These are phyloP conservation scores for Ahaetulla prasina DNA, from an alignment of 2,113 vertebrate genomes.

Conservation along the genomic window DNA sequence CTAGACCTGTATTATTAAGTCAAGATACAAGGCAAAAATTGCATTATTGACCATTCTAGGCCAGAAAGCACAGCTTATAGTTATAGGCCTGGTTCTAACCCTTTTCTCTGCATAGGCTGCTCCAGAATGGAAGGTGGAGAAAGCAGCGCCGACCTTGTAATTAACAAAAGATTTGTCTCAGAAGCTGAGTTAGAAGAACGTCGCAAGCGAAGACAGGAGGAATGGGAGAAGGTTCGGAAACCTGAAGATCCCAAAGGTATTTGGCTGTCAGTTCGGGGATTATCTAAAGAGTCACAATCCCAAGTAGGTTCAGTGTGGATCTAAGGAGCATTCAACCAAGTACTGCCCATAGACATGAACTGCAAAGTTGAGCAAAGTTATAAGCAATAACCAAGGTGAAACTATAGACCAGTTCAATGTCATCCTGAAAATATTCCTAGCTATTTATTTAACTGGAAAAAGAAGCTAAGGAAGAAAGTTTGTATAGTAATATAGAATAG, in stretches of 20 bases:
- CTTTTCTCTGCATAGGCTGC: slow-evolving; percentile 33
- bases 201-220: slow-evolving; percentile 91
- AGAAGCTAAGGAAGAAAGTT: background rate
- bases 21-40: background rate
- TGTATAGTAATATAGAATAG: background rate
- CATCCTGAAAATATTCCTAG: background rate
- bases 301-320: no score
- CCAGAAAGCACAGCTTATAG: background rate
- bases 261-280: background rate
- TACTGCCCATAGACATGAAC: background rate
- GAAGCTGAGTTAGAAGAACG: slow-evolving; percentile 89
- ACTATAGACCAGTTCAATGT: background rate
- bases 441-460: background rate
- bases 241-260: slow-evolving; percentile 92
- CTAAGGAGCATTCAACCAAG: background rate
- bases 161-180: slow-evolving; percentile 90
- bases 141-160: slow-evolving; percentile 78
- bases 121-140: slow-evolving; percentile 75
- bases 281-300: background rate
- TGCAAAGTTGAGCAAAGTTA: background rate
- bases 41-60: background rate
- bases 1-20: background rate
- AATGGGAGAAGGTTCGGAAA: slow-evolving; percentile 97
- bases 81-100: fast-evolving
- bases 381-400: background rate